Base-by-base conservation (phyloP, 2,113 vertebrate genomes). In the Channa maculata region DNA sequence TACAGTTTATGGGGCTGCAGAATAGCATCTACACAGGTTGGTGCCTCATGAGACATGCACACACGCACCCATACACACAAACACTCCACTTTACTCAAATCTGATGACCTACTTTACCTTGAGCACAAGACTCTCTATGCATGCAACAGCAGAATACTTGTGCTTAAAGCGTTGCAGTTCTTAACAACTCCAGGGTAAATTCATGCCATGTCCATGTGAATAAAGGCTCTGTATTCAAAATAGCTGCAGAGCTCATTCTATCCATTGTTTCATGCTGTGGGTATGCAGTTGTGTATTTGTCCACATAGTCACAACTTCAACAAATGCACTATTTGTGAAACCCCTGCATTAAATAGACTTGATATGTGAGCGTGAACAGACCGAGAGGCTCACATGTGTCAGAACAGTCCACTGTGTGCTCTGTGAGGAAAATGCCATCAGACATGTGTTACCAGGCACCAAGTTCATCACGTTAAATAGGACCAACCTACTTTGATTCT, bases 1-100 rank as follows among this genome's bases (percentile, higher is more conserved):
- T 99, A 78, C 97, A 99, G 86, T 97, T 94, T 91, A 98, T 98
- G 96, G 97, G 96, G 15, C 95, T 98, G 58, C 96, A 97, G 65
- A 95, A 95, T 92, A 95, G 93, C 86, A 94, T 98, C 88, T 99
- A 98, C 89, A 92, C 96, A 95, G 97, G 98, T 99, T 88, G 93
- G 93, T 88, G 44, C 57, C 68, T 45, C 52, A n/a, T 3, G 5
- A 49, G 38, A 34, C 24, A 24, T 24, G 24, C 24, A 24, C 24
- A 24, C 24, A 24, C 24, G 24, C 24, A 24, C 24, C 1, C 24
- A 24, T 24, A 24, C 39, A 45, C 11, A 3, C n/a, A 10, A 24
- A 24, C 52, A 0, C 50, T 50, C 61, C 36, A 34, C 52, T 57
- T 65, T 74, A 65, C 39, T 45, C 55, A 71, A 11, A 63, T 78